These are phyloP conservation scores for Indri indri DNA, from an alignment of 2,113 vertebrate species.

Conservation along the genomic window DNA sequence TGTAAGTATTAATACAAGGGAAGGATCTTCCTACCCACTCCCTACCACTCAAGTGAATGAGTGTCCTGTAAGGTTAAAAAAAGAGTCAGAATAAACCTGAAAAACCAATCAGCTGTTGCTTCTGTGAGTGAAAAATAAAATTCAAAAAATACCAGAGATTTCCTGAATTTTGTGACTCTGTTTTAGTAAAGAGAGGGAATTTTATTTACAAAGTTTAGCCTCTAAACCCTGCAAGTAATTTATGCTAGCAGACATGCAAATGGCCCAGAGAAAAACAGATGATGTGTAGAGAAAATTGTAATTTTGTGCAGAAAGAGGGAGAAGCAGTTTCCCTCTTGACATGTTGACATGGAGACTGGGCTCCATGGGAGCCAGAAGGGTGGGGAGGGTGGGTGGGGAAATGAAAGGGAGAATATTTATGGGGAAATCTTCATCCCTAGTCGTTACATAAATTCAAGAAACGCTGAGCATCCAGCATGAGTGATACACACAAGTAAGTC, in stretches of 20 bases:
- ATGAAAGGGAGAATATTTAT: not conserved
- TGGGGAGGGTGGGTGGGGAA: not conserved
- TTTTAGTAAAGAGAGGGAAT: conserved; percentile 50
- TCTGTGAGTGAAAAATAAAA: conserved; percentile 58
- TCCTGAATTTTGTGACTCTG: conserved; percentile 27
- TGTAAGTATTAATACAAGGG: not conserved
- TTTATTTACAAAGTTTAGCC: conserved; percentile 57
- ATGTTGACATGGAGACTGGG: not conserved
- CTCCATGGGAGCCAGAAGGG: not conserved
- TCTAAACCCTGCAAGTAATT: conserved; percentile 1
- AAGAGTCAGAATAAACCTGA: conserved; percentile 6
- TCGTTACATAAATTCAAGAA: not conserved
- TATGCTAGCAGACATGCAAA: conserved; percentile 31
- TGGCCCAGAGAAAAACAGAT: conserved; percentile 13
- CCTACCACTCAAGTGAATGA: not conserved
- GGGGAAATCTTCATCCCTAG: not conserved
- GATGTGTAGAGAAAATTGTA: not conserved
- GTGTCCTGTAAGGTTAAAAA: not conserved
- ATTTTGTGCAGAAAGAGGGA: not conserved
- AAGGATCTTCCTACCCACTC: not conserved
- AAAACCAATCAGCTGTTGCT: conserved; percentile 18
- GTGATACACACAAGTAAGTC: not conserved
- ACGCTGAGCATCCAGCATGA: not conserved
- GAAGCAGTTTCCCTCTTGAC: not conserved
- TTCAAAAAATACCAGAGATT: conserved; percentile 1